These are phyloP conservation scores for Smithornis capensis DNA, from an alignment of 2,113 vertebrate genomes.

Conservation along the genomic window DNA sequence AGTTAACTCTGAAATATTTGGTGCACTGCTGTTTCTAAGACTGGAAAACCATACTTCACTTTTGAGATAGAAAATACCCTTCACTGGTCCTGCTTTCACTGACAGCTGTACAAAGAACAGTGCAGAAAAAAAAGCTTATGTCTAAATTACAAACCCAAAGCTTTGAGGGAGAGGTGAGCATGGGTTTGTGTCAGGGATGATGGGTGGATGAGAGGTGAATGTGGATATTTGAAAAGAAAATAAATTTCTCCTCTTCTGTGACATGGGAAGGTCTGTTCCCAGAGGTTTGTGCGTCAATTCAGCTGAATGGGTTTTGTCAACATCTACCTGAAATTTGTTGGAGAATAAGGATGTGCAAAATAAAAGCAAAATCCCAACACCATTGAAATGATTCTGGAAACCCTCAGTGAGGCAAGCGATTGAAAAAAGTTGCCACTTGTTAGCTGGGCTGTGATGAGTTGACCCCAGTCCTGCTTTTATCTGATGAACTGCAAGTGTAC, in stretches of 20 bases:
- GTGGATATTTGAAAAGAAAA: neutral
- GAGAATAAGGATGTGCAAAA: neutral
- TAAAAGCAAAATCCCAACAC: neutral
- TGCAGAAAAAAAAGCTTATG: neutral
- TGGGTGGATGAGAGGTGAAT: neutral
- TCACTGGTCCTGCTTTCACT: neutral
- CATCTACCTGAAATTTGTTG: neutral
- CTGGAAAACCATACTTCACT: neutral
- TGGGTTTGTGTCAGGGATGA: neutral
- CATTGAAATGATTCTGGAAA: neutral
- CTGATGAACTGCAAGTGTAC: accelerated
- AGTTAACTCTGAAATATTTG: neutral
- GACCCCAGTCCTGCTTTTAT: neutral
- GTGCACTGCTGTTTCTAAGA: neutral
- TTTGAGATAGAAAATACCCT: neutral
- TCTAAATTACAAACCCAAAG: neutral
- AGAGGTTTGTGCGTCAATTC: neutral
- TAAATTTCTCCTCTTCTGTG: neutral
- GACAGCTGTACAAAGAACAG: neutral
- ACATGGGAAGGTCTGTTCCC: neutral
- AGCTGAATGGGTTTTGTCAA: neutral
- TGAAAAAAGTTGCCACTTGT: neutral
- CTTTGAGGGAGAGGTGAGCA: neutral
- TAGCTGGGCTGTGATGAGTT: neutral
- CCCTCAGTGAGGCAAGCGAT: neutral